Base-by-base conservation (phyloP, 2,797 vertebrate species). In the Astyanax mexicanus region DNA sequence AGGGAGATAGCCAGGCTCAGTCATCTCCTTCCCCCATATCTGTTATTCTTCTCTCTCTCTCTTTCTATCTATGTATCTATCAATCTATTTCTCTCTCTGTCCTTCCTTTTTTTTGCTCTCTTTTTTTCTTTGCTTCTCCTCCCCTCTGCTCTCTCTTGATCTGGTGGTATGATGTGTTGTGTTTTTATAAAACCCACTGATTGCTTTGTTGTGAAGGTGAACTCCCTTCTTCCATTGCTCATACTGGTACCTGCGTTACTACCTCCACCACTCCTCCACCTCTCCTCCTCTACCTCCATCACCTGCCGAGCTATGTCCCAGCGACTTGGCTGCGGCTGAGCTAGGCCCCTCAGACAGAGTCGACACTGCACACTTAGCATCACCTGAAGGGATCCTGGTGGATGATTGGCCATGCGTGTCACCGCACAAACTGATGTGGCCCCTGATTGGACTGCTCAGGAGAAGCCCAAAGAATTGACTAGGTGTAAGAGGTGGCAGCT, bases 191-290 rank as follows among this genome's bases (percentile, higher is more conserved):
- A 91, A 91, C 90, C 92, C 83, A 93, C 92, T 94, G 93, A 94
- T 94, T 94, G 93, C 93, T 94, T 94, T 94, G 92, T 94, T 94
- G 93, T 92, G 92, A 94, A 94, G 93, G 93, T 94, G 92, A 92
- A 92, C 92, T 92, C 91, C 91, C 91, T 91, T 93, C 92, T 93
- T 94, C 93, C 93, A 93, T 94, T 94, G 93, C 88, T 92, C 93
- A 91, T 93, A 92, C 91, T 90, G 92, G 93, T 93, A 93, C 91
- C 92, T 93, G 92, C 90, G 88, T 91, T 84, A 81, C 90, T 90
- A 88, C 86, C 88, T 87, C 91, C 88, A 84, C 92, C 86, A 80
- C 90, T 86, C 86, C 88, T 87, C 91, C 88, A 84, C 92, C 86
- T 80, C 90, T 86, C 82, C 90, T 86, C 82, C 91, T 90, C 82